These are phyloP conservation scores for Chrysaora quinquecirrha DNA, from an alignment of 30 jellyfish, hydroid and myxozoan species.

Conservation along the genomic window DNA sequence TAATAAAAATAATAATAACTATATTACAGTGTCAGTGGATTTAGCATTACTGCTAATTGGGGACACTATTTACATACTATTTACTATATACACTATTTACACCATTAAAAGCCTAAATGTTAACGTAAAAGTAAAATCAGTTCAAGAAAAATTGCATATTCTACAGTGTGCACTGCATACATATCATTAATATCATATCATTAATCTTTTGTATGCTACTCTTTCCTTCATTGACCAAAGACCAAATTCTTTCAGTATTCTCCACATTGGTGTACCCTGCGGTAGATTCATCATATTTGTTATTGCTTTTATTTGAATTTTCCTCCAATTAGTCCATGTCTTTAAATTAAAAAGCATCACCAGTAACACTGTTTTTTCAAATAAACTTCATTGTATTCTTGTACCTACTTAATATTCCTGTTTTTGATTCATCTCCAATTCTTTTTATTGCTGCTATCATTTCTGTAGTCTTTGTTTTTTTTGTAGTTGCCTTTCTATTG, in stretches of 20 bases:
- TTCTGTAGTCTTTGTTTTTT: conserved; percentile 8
- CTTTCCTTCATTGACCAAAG: conserved; percentile 14
- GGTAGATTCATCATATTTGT: background rate
- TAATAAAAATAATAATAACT: too few relatives aligned
- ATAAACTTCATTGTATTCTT: background rate
- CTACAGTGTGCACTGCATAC: too few relatives aligned
- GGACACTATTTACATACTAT: too few relatives aligned
- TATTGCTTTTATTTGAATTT: background rate
- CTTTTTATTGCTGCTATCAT: conserved; percentile 19
- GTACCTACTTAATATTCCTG: conserved; percentile 18
- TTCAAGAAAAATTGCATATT: too few relatives aligned
- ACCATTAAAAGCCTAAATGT: too few relatives aligned
- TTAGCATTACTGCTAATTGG: too few relatives aligned
- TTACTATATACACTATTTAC: too few relatives aligned
- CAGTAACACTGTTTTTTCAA: conserved; percentile 39
- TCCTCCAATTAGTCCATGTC: conserved; percentile 36
- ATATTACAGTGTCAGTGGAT: too few relatives aligned
- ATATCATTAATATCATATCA: too few relatives aligned
- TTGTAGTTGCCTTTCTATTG: conserved; percentile 44
- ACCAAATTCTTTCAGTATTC: conserved; percentile 7
- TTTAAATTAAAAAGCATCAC: conserved; percentile 10
- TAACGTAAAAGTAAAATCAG: too few relatives aligned
- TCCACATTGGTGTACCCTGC: conserved; percentile 12
- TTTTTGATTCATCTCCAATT: conserved; percentile 23
- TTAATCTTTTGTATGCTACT: background rate